These are phyloP conservation scores for Pristionchus mayeri DNA, from an alignment of 2,888 invertebrate species.

Conservation along the genomic window DNA sequence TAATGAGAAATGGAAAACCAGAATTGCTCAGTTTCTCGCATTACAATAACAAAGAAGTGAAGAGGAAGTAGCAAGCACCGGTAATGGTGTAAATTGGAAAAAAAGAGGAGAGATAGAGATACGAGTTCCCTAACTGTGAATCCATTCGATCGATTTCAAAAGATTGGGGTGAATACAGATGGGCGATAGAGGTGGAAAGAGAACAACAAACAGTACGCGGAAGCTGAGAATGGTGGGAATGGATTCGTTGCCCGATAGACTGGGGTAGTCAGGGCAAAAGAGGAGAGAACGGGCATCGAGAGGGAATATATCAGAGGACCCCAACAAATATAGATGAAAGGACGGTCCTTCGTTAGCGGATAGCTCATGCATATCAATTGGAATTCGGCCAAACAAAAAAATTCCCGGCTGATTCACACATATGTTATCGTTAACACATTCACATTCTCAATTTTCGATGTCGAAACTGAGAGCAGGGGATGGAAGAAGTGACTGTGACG, in stretches of 20 bases:
- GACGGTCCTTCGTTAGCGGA: neutral
- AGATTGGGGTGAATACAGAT: constrained; percentile 7
- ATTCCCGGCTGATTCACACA: neutral
- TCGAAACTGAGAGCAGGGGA: neutral
- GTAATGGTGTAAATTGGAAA: too few relatives aligned
- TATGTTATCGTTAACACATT: neutral
- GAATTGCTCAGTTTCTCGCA: too few relatives aligned
- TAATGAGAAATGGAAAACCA: too few relatives aligned
- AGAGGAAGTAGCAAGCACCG: too few relatives aligned
- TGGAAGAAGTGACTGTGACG: neutral
- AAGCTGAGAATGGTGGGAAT: neutral
- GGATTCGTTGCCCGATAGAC: neutral
- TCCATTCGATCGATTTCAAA: constrained; percentile 15
- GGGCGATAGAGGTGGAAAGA: neutral
- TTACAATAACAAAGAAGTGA: too few relatives aligned
- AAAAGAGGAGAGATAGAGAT: neutral
- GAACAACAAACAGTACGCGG: constrained; percentile 12
- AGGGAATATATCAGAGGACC: neutral
- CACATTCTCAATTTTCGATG: neutral
- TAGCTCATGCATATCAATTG: neutral
- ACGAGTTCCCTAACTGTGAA: constrained; percentile 1
- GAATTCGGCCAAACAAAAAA: neutral
- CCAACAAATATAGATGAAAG: neutral
- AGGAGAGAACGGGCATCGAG: neutral
- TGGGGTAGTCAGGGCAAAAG: neutral